A percentile compares a stretch with the other conserved stretches of the same genome.
Evolutionary conservation across 1,140 invertebrate species (phyloP).

Genomic region (Pogonomyrmex barbatus): DNA sequence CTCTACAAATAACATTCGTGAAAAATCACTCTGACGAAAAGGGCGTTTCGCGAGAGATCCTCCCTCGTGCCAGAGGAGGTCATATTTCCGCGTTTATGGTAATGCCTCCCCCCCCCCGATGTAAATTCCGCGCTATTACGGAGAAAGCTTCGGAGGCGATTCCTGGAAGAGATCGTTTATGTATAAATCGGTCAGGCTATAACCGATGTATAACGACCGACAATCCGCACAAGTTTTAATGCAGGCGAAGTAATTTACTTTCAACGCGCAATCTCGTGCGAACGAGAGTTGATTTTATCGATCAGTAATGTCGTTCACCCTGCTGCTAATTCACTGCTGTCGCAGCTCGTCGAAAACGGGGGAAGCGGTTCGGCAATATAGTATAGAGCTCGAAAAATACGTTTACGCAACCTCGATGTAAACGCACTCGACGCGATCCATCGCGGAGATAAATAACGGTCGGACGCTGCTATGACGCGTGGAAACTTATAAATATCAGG

Average conservation of each 20-base stretch:
- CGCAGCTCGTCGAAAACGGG: not conserved
- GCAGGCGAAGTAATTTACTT: not conserved
- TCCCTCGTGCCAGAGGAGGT: not conserved
- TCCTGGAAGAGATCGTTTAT: not conserved
- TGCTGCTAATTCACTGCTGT: not conserved
- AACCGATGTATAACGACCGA: not conserved
- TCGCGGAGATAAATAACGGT: slow-evolving; percentile 33
- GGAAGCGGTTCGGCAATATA: not conserved
- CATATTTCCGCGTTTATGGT: not conserved
- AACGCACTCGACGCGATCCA: slow-evolving; percentile 31
- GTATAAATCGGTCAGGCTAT: not conserved
- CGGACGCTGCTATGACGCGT: slow-evolving; percentile 10
- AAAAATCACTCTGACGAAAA: slow-evolving; percentile 13
- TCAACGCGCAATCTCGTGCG: not conserved
- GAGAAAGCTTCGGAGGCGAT: not conserved
- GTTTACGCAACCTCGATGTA: slow-evolving; percentile 51
- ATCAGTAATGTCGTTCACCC: slow-evolving; percentile 30
- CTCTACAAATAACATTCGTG: slow-evolving; percentile 11
- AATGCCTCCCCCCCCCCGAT: not conserved
- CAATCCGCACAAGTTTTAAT: slow-evolving; percentile 31
- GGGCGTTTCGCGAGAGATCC: not conserved
- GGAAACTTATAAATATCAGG: slow-evolving; percentile 15
- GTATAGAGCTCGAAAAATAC: not conserved
- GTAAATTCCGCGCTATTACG: slow-evolving; percentile 16
- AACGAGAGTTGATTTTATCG: not conserved